Conservation (phyloP, 2,888 invertebrate species). For the Blera fallax region DNA sequence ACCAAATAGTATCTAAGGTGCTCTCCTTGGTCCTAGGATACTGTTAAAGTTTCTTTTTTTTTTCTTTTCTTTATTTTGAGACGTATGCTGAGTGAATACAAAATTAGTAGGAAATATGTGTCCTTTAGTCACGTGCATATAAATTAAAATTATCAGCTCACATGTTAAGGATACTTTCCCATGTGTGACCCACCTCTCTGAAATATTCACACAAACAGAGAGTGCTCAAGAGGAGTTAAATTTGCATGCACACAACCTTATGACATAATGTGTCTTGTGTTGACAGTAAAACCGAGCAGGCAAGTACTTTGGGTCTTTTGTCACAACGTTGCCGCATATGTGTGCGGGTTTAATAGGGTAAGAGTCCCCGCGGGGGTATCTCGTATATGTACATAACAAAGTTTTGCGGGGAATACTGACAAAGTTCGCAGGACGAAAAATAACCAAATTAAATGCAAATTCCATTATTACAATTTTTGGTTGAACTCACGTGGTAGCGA, state of each 20-base stretch:
- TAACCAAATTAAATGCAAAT: conserved; percentile 52
- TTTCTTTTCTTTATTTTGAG: no score
- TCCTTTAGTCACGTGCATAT: conserved; percentile 47
- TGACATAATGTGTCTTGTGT: conserved; percentile 24
- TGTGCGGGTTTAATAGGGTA: conserved; percentile 13
- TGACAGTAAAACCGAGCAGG: conserved; percentile 4
- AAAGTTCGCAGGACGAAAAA: conserved; percentile 2
- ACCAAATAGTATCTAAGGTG: background rate
- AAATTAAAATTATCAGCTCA: conserved; percentile 61
- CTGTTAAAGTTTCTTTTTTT: background rate
- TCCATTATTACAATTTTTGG: conserved; percentile 56
- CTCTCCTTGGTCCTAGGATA: background rate
- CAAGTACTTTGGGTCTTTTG: conserved; percentile 42
- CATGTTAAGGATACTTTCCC: conserved; percentile 1
- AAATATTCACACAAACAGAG: background rate
- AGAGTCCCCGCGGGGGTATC: background rate
- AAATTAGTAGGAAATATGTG: background rate
- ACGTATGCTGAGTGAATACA: conserved; percentile 18
- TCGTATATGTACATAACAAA: conserved; percentile 21
- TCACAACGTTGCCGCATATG: conserved; percentile 37
- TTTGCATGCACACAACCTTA: conserved; percentile 41
- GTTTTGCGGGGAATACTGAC: background rate
- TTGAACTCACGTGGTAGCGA: conserved; percentile 35
- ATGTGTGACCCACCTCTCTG: background rate
- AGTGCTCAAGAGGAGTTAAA: background rate